Conservation (phyloP, 2,113 vertebrate species). For the Bos javanicus region DNA sequence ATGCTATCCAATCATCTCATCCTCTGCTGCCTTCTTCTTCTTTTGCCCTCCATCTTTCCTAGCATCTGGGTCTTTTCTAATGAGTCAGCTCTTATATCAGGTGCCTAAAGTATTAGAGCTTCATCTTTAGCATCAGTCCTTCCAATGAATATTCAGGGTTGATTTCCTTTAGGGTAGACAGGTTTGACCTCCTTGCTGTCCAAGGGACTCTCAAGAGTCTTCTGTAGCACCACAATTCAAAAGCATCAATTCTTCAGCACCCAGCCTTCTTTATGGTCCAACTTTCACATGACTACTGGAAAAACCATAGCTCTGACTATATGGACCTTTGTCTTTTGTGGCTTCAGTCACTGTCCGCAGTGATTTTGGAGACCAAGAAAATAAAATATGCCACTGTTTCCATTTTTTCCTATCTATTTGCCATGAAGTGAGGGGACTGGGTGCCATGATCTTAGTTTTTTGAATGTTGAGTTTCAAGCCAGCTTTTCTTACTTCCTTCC, state of each 20-base stretch:
- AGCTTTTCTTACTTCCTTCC: background rate
- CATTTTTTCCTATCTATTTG: background rate
- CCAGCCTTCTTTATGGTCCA: background rate
- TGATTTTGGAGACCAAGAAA: background rate
- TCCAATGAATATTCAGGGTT: background rate
- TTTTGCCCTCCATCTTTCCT: background rate
- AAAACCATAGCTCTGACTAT: background rate
- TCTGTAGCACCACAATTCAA: background rate
- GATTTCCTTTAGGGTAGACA: background rate
- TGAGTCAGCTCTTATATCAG: background rate
- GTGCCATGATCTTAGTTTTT: background rate
- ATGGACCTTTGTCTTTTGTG: background rate
- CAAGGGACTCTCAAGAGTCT: background rate
- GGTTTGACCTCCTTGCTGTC: background rate
- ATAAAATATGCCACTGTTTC: background rate
- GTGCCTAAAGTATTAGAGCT: background rate
- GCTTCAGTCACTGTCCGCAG: background rate
- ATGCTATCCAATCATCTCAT: background rate
- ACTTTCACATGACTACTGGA: background rate
- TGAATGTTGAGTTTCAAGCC: background rate
- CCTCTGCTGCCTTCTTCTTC: background rate
- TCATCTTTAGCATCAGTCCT: background rate
- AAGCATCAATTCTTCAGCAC: background rate
- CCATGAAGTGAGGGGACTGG: background rate
- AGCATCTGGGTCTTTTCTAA: background rate